phyloP scores from a whole-genome alignment of 2,113 vertebrate genomes.

The Eudyptes chrysolophus region DNA sequence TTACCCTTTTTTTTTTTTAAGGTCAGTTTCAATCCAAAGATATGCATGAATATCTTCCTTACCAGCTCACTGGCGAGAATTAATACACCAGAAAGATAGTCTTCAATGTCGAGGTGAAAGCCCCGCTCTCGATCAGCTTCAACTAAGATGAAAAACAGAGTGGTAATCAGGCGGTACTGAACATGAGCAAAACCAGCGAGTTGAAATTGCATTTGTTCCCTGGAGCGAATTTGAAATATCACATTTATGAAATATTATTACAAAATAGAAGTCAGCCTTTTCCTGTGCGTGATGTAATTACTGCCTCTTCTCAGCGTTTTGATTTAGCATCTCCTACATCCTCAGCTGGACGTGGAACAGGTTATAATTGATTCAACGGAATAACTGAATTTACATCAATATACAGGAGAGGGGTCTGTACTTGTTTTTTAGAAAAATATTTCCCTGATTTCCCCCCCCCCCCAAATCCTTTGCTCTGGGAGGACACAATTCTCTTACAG shows the following conservation, averaged over 20 bases:
- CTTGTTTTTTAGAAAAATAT: not conserved
- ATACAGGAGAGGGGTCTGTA: not conserved
- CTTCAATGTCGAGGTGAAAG: constrained; percentile 96
- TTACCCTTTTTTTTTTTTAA: not conserved
- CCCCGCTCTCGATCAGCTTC: constrained; percentile 92
- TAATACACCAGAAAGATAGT: constrained; percentile 93
- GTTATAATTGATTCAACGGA: not conserved
- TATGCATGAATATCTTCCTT: constrained; percentile 29
- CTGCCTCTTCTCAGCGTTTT: not conserved
- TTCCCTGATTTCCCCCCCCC: not conserved
- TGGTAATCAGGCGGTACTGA: not conserved
- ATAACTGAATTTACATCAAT: not conserved
- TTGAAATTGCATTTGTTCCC: not conserved
- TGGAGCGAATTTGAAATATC: not conserved
- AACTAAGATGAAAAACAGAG: constrained; percentile 74
- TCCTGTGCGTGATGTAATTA: not conserved
- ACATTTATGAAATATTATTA: not conserved
- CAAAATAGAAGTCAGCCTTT: not conserved
- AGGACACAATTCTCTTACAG: not conserved
- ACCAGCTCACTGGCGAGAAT: constrained; percentile 97
- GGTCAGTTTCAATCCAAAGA: not conserved
- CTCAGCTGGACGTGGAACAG: not conserved
- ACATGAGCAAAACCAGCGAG: not conserved
- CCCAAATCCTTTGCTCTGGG: not conserved
- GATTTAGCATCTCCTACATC: not conserved